Conservation (phyloP, 2,797 vertebrate species). For the Anabas testudineus region DNA sequence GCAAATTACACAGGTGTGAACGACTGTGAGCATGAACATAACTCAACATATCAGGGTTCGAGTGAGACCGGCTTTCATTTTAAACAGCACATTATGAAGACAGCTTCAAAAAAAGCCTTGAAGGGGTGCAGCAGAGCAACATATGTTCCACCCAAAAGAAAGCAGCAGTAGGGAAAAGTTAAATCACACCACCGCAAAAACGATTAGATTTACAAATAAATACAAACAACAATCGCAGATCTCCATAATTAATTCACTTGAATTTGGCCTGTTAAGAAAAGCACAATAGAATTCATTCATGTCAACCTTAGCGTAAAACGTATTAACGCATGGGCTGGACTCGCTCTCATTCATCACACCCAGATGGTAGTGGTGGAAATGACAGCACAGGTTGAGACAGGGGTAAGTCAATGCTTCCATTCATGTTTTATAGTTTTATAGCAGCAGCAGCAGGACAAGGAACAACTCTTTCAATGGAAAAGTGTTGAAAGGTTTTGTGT, state of each 20-base stretch:
- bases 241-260: not conserved
- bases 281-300: not conserved
- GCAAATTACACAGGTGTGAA: slow-evolving; percentile 16
- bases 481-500: slow-evolving; percentile 21
- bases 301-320: not conserved
- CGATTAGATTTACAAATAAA: not conserved
- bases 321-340: not conserved
- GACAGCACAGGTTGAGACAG: not conserved
- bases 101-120: not conserved
- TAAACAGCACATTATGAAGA: not conserved
- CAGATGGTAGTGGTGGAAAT: not conserved
- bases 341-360: not conserved
- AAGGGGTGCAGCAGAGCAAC: not conserved
- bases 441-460: slow-evolving; percentile 16
- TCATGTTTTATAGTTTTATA: slow-evolving; percentile 13
- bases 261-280: not conserved
- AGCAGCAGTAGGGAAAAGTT: not conserved
- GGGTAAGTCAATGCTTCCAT: slow-evolving; percentile 50
- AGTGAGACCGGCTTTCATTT: slow-evolving; percentile 16
- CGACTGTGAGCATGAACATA: not conserved
- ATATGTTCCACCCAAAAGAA: too few species aligned
- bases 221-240: not conserved
- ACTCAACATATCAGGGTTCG: slow-evolving; percentile 8
- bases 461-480: slow-evolving; percentile 29
- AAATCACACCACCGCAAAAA: too few species aligned